These are phyloP conservation scores for Liparis tanakae DNA, from an alignment of 2,797 vertebrate species.

Conservation along the genomic window DNA sequence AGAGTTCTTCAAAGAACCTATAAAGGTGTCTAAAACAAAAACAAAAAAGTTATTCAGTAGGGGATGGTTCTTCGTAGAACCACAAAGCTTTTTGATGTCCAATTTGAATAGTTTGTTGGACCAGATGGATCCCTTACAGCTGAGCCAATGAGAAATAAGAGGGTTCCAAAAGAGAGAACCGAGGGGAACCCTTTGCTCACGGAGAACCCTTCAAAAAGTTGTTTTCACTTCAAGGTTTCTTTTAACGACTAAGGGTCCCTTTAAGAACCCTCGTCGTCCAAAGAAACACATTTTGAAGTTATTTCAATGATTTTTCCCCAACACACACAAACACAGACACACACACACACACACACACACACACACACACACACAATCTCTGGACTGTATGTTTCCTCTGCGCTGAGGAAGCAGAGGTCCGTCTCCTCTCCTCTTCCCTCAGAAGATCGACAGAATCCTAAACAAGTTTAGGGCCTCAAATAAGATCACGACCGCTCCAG, in stretches of 20 bases:
- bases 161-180: neutral
- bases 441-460: conserved; percentile 55
- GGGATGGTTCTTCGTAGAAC: too few relatives aligned
- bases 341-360: too few relatives aligned
- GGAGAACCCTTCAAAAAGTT: neutral
- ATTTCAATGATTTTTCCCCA: too few relatives aligned
- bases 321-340: too few relatives aligned
- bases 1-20: too few relatives aligned
- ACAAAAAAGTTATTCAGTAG: too few relatives aligned
- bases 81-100: too few relatives aligned
- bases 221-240: neutral
- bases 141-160: neutral
- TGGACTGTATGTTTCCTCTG: neutral
- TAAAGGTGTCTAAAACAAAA: too few relatives aligned
- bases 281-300: neutral
- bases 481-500: conserved; percentile 61
- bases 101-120: neutral
- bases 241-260: neutral
- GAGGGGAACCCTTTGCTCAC: neutral
- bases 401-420: neutral
- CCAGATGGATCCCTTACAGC: neutral
- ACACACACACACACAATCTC: too few relatives aligned
- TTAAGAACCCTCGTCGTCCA: neutral
- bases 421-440: too few relatives aligned
- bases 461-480: conserved; percentile 62